Base-by-base conservation (phyloP, 2,888 invertebrate species). In the Cryptophagus acutangulus region DNA sequence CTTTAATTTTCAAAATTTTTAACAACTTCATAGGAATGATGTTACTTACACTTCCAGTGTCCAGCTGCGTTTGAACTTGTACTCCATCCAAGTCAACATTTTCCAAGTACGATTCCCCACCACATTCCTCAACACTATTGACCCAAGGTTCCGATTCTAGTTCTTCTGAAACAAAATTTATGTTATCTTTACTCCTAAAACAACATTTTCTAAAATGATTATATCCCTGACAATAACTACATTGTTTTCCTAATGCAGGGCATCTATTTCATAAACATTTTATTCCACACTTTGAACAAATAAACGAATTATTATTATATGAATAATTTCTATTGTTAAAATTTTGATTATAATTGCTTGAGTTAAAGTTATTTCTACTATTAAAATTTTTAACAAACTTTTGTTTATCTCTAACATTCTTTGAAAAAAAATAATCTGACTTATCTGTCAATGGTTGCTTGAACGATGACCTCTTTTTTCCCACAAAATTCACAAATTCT, bases 211-310 rank as follows among this genome's bases (percentile, higher is more conserved):
- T 20, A 20, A 20, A 20, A 9, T 20, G 20, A 20, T 20, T 20
- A 6, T 20, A 6, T 20, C 20, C 20, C 5, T 20, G 5, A 20
- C 20, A 20, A 5, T 20, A 6, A 6, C 9, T 20, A 20, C 20
- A 20, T 6, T 20, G 9, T 20, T 20, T 20, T 5, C 20, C 20
- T 6, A 6, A 20, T 6, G 20, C 20, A 6, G 20, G 20, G 9
- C 20, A 20, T 20, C 9, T 20, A 6, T 9, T 9, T 20, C 20
- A 6, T 20, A 9, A 5, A 20, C 9, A 12, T 10, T 34, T 34
- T 34, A 4, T 30, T 12, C 3, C 34, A 34, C 18, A 34, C 18
- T 13, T 38, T n/a, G n/a, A n/a, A n/a, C n/a, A n/a, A n/a, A n/a
- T n/a, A n/a, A n/a, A n/a, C n/a, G n/a, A n/a, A n/a, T n/a, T n/a